Percentiles rank a stretch among this genome's conserved stretches.
Conservation (phyloP, 2,888 invertebrate genomes). For the Lasioglossum oenotherae region DNA sequence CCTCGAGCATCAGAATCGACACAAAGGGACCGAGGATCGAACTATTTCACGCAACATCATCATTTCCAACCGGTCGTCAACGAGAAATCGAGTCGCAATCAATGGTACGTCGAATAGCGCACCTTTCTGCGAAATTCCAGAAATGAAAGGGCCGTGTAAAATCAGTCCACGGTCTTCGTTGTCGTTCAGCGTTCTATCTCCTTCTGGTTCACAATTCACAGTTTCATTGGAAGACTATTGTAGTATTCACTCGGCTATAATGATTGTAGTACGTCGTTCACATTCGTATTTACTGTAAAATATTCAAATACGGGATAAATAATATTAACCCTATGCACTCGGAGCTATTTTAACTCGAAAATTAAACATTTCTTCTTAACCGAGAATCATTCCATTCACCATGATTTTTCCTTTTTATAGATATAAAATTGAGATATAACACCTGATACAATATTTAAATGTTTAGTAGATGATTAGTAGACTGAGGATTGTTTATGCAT, state of each 20-base stretch:
- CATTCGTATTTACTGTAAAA: not conserved
- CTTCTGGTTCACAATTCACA: not conserved
- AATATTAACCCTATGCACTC: not conserved
- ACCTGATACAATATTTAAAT: too few relatives aligned
- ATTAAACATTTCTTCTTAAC: too few relatives aligned
- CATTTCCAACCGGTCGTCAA: slow-evolving; percentile 20
- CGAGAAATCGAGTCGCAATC: slow-evolving; percentile 25
- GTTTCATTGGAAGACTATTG: not conserved
- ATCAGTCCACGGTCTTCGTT: slow-evolving; percentile 2
- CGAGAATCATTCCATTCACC: too few relatives aligned
- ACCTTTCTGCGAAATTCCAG: slow-evolving; percentile 24
- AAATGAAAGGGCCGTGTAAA: slow-evolving; percentile 17
- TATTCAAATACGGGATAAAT: not conserved
- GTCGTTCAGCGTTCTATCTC: not conserved
- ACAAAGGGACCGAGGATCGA: slow-evolving; percentile 3
- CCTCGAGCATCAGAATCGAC: slow-evolving; percentile 16
- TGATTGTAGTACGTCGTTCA: not conserved
- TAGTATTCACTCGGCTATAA: not conserved
- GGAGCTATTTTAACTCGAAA: too few relatives aligned
- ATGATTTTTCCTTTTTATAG: too few relatives aligned
- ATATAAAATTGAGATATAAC: too few relatives aligned
- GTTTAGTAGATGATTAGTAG: too few relatives aligned
- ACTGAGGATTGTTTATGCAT: too few relatives aligned
- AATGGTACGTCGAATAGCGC: slow-evolving; percentile 25
- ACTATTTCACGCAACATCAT: slow-evolving; percentile 21